phyloP scores from a whole-genome alignment of 2,888 invertebrate species.

The Linyphia triangularis region DNA sequence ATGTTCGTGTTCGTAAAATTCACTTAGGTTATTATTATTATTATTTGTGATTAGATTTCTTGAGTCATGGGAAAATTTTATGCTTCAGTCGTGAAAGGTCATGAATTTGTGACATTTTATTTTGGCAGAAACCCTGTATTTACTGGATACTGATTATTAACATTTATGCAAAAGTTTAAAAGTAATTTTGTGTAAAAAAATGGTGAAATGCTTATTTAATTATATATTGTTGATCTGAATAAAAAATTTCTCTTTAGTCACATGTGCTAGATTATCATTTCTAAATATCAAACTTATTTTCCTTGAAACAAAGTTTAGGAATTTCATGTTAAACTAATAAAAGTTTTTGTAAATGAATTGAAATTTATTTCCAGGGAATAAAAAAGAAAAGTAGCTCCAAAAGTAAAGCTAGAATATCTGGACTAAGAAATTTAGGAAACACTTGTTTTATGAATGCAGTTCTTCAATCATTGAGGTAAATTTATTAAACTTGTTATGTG shows the following conservation, averaged over 20 bases:
- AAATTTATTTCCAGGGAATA: slow-evolving; percentile 45
- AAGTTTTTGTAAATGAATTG: not conserved
- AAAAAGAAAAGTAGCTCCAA: slow-evolving; percentile 68
- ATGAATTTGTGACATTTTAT: no score
- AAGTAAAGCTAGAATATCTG: slow-evolving; percentile 84
- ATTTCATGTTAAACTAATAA: not conserved
- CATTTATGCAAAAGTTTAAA: no score
- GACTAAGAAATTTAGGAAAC: slow-evolving; percentile 89
- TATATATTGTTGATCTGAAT: not conserved
- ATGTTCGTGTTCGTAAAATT: no score
- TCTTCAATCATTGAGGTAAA: slow-evolving; percentile 86
- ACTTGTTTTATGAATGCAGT: slow-evolving; percentile 94
- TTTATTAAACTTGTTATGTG: not conserved
- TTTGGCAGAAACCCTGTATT: no score
- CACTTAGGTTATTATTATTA: no score
- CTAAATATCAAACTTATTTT: not conserved
- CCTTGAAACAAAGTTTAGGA: not conserved
- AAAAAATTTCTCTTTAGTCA: not conserved
- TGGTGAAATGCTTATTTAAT: no score
- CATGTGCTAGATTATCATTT: not conserved
- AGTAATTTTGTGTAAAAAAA: no score
- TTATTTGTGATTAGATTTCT: no score
- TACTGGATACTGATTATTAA: no score
- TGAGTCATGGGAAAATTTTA: no score
- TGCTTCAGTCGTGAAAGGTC: no score